Percentiles rank a stretch among this genome's conserved stretches.
Conservation (phyloP, 2,888 invertebrate species). For the Craniophora ligustri region DNA sequence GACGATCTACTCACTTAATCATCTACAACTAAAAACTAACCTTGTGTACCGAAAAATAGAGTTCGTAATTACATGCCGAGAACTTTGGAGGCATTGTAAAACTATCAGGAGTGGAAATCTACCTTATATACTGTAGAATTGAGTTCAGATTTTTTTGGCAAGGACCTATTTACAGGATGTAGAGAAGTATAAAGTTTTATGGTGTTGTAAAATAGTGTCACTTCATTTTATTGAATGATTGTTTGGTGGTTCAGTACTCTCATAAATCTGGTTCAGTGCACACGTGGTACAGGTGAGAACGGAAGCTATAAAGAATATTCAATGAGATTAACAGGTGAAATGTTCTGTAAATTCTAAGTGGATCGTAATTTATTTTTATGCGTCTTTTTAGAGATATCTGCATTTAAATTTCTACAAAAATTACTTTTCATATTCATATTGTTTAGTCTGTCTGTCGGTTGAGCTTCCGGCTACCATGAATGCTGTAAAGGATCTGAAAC, state of each 20-base stretch:
- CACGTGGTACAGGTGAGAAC: background rate
- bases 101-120: no score
- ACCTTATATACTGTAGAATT: no score
- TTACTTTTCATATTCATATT: no score
- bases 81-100: no score
- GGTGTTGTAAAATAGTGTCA: background rate
- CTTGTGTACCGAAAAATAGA: accelerated
- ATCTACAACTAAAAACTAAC: background rate
- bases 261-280: conserved; percentile 6
- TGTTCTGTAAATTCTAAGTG: background rate
- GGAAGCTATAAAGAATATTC: background rate
- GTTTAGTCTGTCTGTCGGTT: no score
- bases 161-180: background rate
- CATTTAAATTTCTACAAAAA: no score
- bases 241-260: background rate
- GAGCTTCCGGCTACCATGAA: no score
- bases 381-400: no score
- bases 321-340: background rate
- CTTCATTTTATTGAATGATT: background rate
- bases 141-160: background rate
- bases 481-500: no score
- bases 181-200: no score
- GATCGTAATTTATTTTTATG: background rate
- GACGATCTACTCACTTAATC: conserved; percentile 19
- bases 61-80: background rate